phyloP scores from a whole-genome alignment of 53 echinoderm and acorn worm species.

The Holothuria scabra region DNA sequence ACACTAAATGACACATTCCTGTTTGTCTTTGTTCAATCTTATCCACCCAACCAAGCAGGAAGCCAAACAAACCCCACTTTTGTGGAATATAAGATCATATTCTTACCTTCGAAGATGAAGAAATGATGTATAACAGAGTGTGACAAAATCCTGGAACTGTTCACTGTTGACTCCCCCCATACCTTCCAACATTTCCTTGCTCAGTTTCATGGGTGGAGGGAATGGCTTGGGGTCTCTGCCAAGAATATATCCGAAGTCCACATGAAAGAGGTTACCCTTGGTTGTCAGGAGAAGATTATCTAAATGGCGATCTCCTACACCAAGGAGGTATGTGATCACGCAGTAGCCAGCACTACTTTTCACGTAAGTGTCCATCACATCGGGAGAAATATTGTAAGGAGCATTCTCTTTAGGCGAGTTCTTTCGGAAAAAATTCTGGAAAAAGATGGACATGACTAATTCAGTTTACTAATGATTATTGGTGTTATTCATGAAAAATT shows the following conservation, averaged over 20 bases:
- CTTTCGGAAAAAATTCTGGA: conserved; percentile 93
- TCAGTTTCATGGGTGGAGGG: conserved; percentile 95
- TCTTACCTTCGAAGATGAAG: conserved; percentile 94
- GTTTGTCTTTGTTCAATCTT: too few species aligned
- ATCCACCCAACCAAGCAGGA: too few species aligned
- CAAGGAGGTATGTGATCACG: conserved; percentile 98
- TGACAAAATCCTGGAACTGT: conserved; percentile 95
- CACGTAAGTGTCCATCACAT: conserved; percentile 98
- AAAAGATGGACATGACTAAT: neutral
- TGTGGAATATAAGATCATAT: neutral
- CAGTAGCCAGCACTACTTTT: conserved; percentile 99
- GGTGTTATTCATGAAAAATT: too few species aligned
- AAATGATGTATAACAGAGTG: conserved; percentile 94
- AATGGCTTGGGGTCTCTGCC: conserved; percentile 94
- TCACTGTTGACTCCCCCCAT: conserved; percentile 97
- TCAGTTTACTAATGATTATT: too few species aligned
- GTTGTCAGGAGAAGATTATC: conserved; percentile 94
- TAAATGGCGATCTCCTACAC: conserved; percentile 97
- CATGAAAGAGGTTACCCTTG: conserved; percentile 93
- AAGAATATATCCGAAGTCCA: conserved; percentile 97
- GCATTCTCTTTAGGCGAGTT: conserved; percentile 80
- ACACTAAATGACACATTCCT: too few species aligned
- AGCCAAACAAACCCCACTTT: neutral
- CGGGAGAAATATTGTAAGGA: conserved; percentile 81
- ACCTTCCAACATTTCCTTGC: conserved; percentile 96